These are phyloP conservation scores for Vipera latastei DNA, from an alignment of 2,797 vertebrate genomes.

Conservation along the genomic window DNA sequence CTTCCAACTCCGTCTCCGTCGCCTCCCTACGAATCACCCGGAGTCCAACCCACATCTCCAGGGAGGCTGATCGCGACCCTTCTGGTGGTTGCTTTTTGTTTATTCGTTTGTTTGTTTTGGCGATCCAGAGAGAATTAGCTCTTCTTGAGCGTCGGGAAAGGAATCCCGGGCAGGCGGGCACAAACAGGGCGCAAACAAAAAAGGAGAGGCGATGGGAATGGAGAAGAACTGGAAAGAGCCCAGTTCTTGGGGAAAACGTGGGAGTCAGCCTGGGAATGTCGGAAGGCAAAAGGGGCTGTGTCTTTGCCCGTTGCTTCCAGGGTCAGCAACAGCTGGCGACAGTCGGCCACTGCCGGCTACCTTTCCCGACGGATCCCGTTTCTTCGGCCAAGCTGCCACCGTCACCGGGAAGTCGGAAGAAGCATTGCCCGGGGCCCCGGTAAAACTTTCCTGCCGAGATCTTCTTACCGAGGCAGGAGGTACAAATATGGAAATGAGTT, in stretches of 20 bases:
- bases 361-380: slow-evolving; percentile 22
- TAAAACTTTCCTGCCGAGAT: not conserved
- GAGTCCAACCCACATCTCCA: not conserved
- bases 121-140: not conserved
- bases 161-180: not conserved
- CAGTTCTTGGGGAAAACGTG: not conserved
- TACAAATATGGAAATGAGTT: slow-evolving; percentile 71
- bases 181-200: not conserved
- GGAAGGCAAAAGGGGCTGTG: not conserved
- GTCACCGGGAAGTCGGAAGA: slow-evolving; percentile 59
- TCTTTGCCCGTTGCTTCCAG: not conserved
- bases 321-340: not conserved
- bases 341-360: slow-evolving; percentile 10
- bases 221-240: not conserved
- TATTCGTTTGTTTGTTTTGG: not conserved
- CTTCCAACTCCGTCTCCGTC: not conserved
- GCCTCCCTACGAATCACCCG: no score
- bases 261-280: not conserved
- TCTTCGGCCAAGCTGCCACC: slow-evolving; percentile 38
- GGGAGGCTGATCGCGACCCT: not conserved
- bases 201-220: not conserved
- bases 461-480: slow-evolving; percentile 64
- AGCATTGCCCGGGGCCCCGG: slow-evolving; percentile 5
- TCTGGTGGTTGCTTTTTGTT: not conserved
- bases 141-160: not conserved